Conservation (phyloP, 1,140 invertebrate genomes). For the Amphibalanus amphitrite region DNA sequence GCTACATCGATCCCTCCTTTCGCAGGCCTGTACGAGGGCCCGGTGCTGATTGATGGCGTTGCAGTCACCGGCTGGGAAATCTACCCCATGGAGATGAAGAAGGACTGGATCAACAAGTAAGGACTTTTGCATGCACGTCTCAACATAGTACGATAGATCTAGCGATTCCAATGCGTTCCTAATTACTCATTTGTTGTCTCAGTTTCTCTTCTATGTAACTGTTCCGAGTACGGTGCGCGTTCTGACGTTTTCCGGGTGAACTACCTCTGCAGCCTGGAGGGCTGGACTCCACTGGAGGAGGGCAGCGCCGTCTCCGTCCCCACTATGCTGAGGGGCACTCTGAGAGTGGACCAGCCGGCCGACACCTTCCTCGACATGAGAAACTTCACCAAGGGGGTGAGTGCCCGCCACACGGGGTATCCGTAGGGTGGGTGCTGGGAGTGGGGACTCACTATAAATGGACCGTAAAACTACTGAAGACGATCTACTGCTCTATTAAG, state of each 20-base stretch:
- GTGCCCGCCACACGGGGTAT: neutral
- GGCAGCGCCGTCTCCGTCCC: neutral
- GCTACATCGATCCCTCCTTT: too few species aligned
- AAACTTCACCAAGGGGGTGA: conserved; percentile 14
- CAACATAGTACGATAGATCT: too few species aligned
- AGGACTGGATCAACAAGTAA: conserved; percentile 7
- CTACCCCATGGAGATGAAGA: conserved; percentile 34
- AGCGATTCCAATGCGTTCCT: too few species aligned
- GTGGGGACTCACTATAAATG: conserved; percentile 10
- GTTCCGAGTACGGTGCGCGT: too few species aligned
- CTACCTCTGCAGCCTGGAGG: neutral
- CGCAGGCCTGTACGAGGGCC: conserved; percentile 29
- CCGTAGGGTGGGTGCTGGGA: neutral
- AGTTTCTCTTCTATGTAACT: too few species aligned
- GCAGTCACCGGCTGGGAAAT: conserved; percentile 30
- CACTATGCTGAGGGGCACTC: neutral
- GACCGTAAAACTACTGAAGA: too few species aligned
- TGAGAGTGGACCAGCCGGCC: neutral
- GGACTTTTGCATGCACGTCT: neutral
- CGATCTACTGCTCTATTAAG: too few species aligned
- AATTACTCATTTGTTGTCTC: too few species aligned
- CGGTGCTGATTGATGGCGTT: conserved; percentile 28
- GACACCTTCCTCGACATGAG: conserved; percentile 16
- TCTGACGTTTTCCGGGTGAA: too few species aligned
- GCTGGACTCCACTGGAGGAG: neutral